Conservation (phyloP, 1,140 invertebrate genomes). For the Telenomus remus region DNA sequence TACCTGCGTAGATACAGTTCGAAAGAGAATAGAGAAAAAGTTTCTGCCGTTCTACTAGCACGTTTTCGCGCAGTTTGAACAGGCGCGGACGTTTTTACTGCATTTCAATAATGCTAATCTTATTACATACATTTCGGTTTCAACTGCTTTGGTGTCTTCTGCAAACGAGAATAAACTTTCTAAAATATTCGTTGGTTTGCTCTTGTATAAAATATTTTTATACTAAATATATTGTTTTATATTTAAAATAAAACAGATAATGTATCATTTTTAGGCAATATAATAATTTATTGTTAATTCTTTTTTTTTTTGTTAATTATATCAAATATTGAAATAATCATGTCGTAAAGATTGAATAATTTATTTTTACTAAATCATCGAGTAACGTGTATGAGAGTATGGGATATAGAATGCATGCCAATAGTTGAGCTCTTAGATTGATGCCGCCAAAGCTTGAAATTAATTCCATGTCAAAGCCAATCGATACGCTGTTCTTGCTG, state of each 20-base stretch:
- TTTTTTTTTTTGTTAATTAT: no score
- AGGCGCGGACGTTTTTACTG: slow-evolving; percentile 12
- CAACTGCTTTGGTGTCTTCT: no score
- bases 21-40: slow-evolving; percentile 20
- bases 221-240: no score
- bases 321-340: no score
- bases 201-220: no score
- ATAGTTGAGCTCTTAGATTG: slow-evolving; percentile 43
- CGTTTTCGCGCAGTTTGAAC: not conserved
- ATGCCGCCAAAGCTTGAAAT: slow-evolving; percentile 48
- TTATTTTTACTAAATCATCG: no score
- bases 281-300: no score
- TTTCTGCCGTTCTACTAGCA: not conserved
- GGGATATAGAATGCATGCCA: slow-evolving; percentile 39
- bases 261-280: no score
- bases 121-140: not conserved
- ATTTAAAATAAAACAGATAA: no score
- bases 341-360: no score
- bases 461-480: slow-evolving; percentile 54
- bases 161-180: no score
- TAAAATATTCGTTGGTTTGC: no score
- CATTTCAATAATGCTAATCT: slow-evolving; percentile 11
- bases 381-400: slow-evolving; percentile 7
- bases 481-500: slow-evolving; percentile 46
- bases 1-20: slow-evolving; percentile 1